Conservation (phyloP, 2,888 invertebrate genomes). For the Tanypteryx hageni region DNA sequence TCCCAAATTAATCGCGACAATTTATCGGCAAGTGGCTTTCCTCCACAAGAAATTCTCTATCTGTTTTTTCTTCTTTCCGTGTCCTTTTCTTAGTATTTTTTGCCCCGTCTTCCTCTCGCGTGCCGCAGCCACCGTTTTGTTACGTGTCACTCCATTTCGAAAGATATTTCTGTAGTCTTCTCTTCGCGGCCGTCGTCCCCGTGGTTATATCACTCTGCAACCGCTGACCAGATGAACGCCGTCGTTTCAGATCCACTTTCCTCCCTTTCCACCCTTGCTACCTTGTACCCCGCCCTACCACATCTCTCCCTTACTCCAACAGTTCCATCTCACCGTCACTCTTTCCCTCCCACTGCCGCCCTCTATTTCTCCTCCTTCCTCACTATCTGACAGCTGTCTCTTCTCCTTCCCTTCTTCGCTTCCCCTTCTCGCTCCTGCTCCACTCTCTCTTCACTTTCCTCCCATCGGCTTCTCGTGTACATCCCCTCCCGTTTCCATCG, state of each 20-base stretch:
- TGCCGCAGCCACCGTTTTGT: too few relatives aligned
- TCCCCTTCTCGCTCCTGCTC: neutral
- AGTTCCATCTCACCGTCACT: neutral
- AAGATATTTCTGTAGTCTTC: too few relatives aligned
- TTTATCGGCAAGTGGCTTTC: conserved; percentile 39
- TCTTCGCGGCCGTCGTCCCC: neutral
- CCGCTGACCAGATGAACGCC: neutral
- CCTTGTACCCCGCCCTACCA: neutral
- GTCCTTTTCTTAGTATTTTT: neutral
- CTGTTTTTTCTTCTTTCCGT: neutral
- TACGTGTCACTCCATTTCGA: too few relatives aligned
- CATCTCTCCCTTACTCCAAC: neutral
- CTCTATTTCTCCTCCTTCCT: neutral
- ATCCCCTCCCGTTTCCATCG: neutral
- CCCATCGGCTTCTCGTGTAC: neutral
- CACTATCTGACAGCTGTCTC: neutral
- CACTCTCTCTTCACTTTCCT: neutral
- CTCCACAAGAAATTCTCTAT: neutral
- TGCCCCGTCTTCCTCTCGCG: too few relatives aligned
- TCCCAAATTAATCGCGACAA: conserved; percentile 46
- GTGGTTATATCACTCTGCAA: conserved; percentile 23
- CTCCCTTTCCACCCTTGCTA: neutral
- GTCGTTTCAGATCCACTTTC: too few relatives aligned
- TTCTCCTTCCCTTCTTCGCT: neutral
- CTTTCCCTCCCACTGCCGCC: neutral